Conservation (phyloP, 2,113 vertebrate species). For the Balaenoptera acutorostrata region DNA sequence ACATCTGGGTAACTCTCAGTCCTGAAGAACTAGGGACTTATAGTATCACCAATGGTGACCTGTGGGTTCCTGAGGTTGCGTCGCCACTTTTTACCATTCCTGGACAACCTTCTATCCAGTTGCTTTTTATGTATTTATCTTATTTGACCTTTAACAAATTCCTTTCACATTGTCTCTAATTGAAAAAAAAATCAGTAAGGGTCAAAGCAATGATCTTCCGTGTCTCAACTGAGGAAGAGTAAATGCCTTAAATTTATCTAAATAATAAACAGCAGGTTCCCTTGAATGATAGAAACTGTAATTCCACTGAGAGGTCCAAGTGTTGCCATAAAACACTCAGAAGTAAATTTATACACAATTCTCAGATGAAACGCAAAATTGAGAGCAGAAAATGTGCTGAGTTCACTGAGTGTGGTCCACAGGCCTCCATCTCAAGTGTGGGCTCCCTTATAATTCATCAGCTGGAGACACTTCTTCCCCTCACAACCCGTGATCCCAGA, state of each 20-base stretch:
- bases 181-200: neutral
- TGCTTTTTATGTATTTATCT: neutral
- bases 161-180: neutral
- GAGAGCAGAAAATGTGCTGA: neutral
- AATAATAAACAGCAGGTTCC: neutral
- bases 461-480: neutral
- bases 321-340: neutral
- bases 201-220: neutral
- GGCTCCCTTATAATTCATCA: neutral
- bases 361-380: neutral
- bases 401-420: neutral
- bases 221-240: neutral
- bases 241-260: slow-evolving; percentile 8
- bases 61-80: neutral
- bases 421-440: neutral
- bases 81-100: neutral
- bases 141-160: neutral
- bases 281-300: neutral
- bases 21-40: neutral
- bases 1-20: neutral
- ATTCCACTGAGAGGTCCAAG: neutral
- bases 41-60: accelerated
- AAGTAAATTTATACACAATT: neutral
- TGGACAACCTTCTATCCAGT: neutral
- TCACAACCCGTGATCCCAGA: neutral